phyloP scores from a whole-genome alignment of 2,888 invertebrate genomes.

The Steinernema carpocapsae region DNA sequence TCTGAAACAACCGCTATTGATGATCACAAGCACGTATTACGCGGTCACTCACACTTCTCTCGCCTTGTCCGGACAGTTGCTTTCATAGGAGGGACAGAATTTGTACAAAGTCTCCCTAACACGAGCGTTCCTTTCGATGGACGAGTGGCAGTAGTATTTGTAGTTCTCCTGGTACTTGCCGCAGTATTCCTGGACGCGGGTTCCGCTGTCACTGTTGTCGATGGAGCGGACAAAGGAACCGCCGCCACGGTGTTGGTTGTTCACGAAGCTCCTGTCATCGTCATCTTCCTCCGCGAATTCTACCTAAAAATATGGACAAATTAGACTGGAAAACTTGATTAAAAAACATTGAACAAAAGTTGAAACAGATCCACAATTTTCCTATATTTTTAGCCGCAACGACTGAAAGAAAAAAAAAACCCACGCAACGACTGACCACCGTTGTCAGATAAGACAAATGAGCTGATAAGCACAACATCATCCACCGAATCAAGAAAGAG shows the following conservation, averaged over 20 bases:
- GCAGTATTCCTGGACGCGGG: constrained; percentile 51
- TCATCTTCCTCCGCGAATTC: constrained; percentile 25
- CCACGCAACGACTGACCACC: too few species aligned
- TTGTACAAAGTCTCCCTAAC: constrained; percentile 47
- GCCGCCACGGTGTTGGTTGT: constrained; percentile 26
- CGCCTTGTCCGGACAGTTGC: constrained; percentile 54
- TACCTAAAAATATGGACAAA: not conserved
- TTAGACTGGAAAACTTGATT: too few species aligned
- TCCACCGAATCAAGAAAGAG: too few species aligned
- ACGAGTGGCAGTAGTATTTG: constrained; percentile 56
- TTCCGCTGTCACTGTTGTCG: constrained; percentile 13
- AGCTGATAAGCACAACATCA: not conserved
- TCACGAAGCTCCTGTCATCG: constrained; percentile 11
- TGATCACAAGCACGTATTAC: not conserved
- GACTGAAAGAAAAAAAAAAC: too few species aligned
- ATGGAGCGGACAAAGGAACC: constrained; percentile 22
- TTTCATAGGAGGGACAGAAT: constrained; percentile 54
- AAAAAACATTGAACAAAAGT: too few species aligned
- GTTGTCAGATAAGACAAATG: too few species aligned
- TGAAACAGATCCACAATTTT: too few species aligned
- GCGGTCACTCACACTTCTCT: constrained; percentile 28
- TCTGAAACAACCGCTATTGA: constrained; percentile 8
- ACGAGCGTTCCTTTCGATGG: constrained; percentile 36
- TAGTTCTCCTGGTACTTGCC: constrained; percentile 57
- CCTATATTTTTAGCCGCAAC: too few species aligned